Base-by-base conservation (phyloP, 2,888 invertebrate species). In the Lepidocyrtinus sp. region DNA sequence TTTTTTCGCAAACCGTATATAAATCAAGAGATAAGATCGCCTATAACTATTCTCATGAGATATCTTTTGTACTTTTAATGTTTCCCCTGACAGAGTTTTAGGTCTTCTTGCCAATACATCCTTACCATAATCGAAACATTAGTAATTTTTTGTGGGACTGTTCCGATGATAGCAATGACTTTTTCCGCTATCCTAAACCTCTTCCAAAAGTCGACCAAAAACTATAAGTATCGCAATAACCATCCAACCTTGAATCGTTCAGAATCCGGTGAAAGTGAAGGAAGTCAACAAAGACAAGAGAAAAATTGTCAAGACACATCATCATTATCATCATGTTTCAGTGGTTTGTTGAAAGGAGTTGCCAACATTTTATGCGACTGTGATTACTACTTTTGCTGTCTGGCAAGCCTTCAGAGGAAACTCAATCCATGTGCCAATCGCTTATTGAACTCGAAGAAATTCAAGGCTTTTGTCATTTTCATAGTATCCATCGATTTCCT, bases 341-440 rank as follows among this genome's bases (percentile, higher is more conserved):
- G 36, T 36, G 12, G 36, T 36, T 36, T 12, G 36, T 69, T 62
- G 67, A 64, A 36, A 5, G 68, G 73, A 63, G 46, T 68, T 19
- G 63, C 67, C 19, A 73, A 68, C 46, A 25, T 55, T 25, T 36
- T 73, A 15, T 78, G 72, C 63, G 69, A 78, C 67, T 78, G 72
- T 59, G 78, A 78, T 73, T 73, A 72, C 59, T 78, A 78, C 73
- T 78, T 78, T 69, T 78, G 78, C 68, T 78, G 72, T 64, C 36
- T 78, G 65, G 78, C 78, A 73, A 73, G 62, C 73, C 46, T 78
- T 62, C 78, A 78, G 67, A 67, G 78, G 36, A 59, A 61, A 45
- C 62, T 78, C 27, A 62, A 65, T 68, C 78, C 78, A n/a, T 78
- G 19, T 24, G 22, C 73, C n/a, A 63, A 22, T 55, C 24, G 36